A percentile compares a stretch with the other conserved stretches of the same genome.
These are phyloP conservation scores for Nemotelus nigrinus DNA, from an alignment of 2,888 invertebrate genomes.

Conservation along the genomic window DNA sequence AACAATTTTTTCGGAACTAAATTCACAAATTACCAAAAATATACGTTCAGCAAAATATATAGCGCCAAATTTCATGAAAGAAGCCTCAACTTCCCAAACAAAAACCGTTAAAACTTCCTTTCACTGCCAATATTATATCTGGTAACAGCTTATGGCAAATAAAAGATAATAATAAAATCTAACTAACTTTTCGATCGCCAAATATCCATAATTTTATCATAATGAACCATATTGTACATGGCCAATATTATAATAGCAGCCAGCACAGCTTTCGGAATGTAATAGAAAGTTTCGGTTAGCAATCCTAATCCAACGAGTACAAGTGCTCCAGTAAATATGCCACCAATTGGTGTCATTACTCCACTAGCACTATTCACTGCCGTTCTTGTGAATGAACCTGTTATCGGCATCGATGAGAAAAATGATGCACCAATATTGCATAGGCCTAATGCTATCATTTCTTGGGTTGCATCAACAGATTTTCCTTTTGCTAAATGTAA, in stretches of 20 bases:
- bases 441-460: conserved; percentile 86
- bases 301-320: conserved; percentile 83
- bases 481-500: conserved; percentile 73
- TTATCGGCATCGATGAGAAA: conserved; percentile 85
- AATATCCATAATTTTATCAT: conserved; percentile 73
- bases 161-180: too few relatives aligned
- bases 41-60: too few relatives aligned
- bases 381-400: conserved; percentile 86
- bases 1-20: too few relatives aligned
- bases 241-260: conserved; percentile 90
- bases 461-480: conserved; percentile 86
- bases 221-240: conserved; percentile 85
- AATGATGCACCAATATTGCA: conserved; percentile 85
- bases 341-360: conserved; percentile 85
- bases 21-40: too few relatives aligned
- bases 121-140: too few relatives aligned
- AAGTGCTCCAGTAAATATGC: conserved; percentile 78
- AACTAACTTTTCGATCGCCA: conserved; percentile 82
- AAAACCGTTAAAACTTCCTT: too few relatives aligned
- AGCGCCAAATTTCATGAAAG: too few relatives aligned
- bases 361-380: conserved; percentile 93
- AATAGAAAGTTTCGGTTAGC: conserved; percentile 83
- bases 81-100: too few relatives aligned
- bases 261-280: conserved; percentile 85
- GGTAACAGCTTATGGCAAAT: too few relatives aligned